Evolutionary conservation across 1,140 invertebrate genomes (phyloP).

Genomic region (Ooceraea biroi): DNA sequence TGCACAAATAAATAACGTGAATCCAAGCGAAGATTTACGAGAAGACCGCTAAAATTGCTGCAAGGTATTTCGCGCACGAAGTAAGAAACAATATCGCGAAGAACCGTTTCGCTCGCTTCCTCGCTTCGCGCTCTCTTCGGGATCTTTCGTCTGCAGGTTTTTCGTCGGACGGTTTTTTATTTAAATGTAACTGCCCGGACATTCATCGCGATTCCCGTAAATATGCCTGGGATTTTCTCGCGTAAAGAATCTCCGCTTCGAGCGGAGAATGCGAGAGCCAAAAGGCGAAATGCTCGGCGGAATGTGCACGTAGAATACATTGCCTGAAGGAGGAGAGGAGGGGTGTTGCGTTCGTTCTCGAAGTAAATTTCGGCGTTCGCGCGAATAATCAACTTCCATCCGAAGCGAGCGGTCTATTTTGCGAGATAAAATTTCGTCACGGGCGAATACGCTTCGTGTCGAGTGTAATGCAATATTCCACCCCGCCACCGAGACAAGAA

Average conservation of each 20-base stretch:
- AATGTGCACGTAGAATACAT: background rate
- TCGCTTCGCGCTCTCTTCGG: background rate
- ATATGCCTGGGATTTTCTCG: background rate
- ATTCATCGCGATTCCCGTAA: background rate
- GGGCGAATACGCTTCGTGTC: constrained; percentile 22
- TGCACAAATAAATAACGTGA: background rate
- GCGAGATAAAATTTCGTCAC: constrained; percentile 54
- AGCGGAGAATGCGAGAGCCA: background rate
- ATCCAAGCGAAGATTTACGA: background rate
- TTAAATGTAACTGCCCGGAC: constrained; percentile 7
- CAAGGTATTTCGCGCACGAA: background rate
- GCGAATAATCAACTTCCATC: constrained; percentile 57
- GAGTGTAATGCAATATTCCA: constrained; percentile 47
- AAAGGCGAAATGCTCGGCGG: background rate
- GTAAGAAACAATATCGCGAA: background rate
- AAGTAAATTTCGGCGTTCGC: constrained; percentile 45
- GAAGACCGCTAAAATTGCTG: constrained; percentile 15
- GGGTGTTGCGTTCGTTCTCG: constrained; percentile 15
- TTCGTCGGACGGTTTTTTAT: background rate
- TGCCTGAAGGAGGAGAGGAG: too few species aligned
- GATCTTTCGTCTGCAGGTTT: background rate
- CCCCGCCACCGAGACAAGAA: constrained; percentile 14
- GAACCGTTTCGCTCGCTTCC: background rate
- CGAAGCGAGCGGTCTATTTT: constrained; percentile 39
- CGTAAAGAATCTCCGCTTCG: background rate